Percentiles rank a stretch among this genome's conserved stretches.
Evolutionary conservation across 2,888 invertebrate species (phyloP).

Genomic region (Eristalis pertinax): DNA sequence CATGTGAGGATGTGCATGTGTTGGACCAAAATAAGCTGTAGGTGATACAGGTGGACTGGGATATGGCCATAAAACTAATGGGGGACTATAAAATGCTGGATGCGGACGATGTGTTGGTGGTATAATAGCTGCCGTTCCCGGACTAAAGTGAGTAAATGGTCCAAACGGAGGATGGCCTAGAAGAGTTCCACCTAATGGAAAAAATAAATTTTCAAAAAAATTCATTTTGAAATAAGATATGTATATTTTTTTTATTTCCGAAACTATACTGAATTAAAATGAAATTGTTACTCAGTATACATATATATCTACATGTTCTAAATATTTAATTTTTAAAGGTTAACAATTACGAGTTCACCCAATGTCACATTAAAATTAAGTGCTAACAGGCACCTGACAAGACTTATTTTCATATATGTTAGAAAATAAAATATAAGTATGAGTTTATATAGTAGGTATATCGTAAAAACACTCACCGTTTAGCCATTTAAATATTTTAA

Average conservation of each 20-base stretch:
- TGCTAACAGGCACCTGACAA: constrained; percentile 41
- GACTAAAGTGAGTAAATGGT: constrained; percentile 82
- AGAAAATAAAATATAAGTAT: constrained; percentile 49
- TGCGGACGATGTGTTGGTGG: constrained; percentile 83
- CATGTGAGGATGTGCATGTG: constrained; percentile 80
- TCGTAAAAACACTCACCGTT: constrained; percentile 81
- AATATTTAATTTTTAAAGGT: constrained; percentile 25
- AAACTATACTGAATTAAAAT: background rate
- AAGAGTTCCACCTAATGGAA: constrained; percentile 83
- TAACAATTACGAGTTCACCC: constrained; percentile 55
- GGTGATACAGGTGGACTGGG: constrained; percentile 97
- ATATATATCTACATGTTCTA: background rate
- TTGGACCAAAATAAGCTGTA: constrained; percentile 90
- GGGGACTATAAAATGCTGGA: constrained; percentile 84
- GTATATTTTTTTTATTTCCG: background rate
- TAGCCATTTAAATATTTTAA: constrained; percentile 78
- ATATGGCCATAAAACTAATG: constrained; percentile 95
- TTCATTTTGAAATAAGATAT: background rate
- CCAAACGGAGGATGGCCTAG: constrained; percentile 82
- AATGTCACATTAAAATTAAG: constrained; percentile 60
- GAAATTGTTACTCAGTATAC: background rate
- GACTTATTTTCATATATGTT: constrained; percentile 40
- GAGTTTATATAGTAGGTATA: background rate
- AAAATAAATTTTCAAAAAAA: constrained; percentile 21
- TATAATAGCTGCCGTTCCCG: constrained; percentile 83